A percentile compares a stretch with the other conserved stretches of the same genome.
phyloP scores from a whole-genome alignment of 2,888 invertebrate species.

The Torymus aiolomorphi region DNA sequence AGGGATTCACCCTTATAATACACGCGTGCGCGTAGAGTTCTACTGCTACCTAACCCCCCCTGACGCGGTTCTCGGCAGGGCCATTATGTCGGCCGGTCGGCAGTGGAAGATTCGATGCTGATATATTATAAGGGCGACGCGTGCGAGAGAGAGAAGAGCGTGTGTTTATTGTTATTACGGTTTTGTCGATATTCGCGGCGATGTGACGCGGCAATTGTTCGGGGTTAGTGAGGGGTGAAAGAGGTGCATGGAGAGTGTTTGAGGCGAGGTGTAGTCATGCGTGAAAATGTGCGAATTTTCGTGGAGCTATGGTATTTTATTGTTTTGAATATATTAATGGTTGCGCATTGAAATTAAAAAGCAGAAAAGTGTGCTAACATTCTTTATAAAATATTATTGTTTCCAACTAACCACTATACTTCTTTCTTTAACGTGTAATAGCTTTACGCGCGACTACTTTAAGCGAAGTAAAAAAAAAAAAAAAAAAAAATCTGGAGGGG shows the following conservation, averaged over 20 bases:
- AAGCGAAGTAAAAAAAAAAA: not conserved
- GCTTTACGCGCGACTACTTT: not conserved
- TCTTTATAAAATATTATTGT: too few relatives aligned
- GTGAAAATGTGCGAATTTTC: too few relatives aligned
- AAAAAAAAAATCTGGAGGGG: too few relatives aligned
- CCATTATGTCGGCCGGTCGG: conserved; percentile 63
- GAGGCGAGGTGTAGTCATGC: too few relatives aligned
- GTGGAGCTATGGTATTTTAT: too few relatives aligned
- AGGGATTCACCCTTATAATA: too few relatives aligned
- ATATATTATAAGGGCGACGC: conserved; percentile 11
- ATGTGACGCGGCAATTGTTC: conserved; percentile 33
- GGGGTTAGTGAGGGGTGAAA: not conserved
- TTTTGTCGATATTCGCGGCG: conserved; percentile 32
- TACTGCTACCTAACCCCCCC: conserved; percentile 23
- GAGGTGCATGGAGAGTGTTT: too few relatives aligned
- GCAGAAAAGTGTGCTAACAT: too few relatives aligned
- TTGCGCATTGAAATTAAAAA: too few relatives aligned
- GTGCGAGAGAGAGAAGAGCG: not conserved
- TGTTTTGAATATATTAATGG: too few relatives aligned
- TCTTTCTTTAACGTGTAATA: not conserved
- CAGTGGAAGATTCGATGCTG: conserved; percentile 57
- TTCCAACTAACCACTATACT: too few relatives aligned
- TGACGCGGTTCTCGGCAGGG: conserved; percentile 38
- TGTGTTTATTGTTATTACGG: not conserved
- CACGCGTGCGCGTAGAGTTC: not conserved